Percentiles rank a stretch among this genome's conserved stretches.
These are phyloP conservation scores for Opisthocomus hoazin DNA, from an alignment of 2,113 vertebrate genomes.

Conservation along the genomic window DNA sequence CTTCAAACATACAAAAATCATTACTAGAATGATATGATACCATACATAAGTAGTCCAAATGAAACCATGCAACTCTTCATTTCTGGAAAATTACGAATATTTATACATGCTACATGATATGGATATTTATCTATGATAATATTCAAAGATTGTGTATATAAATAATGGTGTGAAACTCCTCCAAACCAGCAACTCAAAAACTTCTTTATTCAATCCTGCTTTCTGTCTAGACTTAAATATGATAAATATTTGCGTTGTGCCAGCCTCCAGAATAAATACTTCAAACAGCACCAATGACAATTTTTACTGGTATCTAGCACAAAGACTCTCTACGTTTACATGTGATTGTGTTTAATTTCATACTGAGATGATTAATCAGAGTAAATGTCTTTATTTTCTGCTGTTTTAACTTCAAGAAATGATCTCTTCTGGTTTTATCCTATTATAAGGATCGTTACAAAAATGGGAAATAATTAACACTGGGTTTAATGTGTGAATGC, in stretches of 20 bases:
- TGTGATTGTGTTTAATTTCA: conserved; percentile 65
- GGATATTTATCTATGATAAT: background rate
- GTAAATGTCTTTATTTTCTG: conserved; percentile 78
- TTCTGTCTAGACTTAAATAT: background rate
- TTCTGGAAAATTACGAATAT: background rate
- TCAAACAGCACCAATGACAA: background rate
- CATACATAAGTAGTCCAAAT: background rate
- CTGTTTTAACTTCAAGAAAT: conserved; percentile 80
- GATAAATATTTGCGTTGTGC: background rate
- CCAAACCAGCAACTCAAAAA: background rate
- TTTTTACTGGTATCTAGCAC: conserved; percentile 12
- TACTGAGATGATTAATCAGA: conserved; percentile 74
- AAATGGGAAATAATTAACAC: conserved; percentile 84
- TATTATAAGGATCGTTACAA: conserved; percentile 79
- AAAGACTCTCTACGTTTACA: conserved; percentile 49
- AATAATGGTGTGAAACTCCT: background rate
- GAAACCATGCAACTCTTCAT: background rate
- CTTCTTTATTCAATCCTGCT: background rate
- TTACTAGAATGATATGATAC: background rate
- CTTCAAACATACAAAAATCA: background rate
- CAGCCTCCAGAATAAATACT: conserved; percentile 16
- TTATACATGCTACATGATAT: background rate
- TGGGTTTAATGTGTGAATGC: conserved; percentile 76
- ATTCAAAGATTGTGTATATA: background rate
- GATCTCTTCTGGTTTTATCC: conserved; percentile 76